Conservation (phyloP, 2,888 invertebrate genomes). For the Drosophila macrospina region DNA sequence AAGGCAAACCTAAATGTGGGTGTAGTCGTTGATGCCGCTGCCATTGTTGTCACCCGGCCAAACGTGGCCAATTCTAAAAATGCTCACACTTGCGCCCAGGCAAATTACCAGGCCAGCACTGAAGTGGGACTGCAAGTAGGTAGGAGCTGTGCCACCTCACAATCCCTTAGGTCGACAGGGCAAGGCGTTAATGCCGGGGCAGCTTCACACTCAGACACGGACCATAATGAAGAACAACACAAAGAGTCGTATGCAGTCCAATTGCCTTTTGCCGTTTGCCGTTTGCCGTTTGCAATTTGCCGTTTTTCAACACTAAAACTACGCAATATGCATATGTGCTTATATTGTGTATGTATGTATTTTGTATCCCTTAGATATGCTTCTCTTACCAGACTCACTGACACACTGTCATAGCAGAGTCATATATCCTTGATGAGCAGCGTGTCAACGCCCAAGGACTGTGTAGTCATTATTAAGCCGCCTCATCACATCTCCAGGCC, state of each 20-base stretch:
- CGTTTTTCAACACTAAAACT: conserved; percentile 23
- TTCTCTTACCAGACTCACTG: background rate
- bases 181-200: conserved; percentile 38
- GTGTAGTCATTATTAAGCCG: conserved; percentile 61
- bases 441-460: conserved; percentile 35
- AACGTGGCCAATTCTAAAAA: conserved; percentile 44
- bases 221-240: conserved; percentile 30
- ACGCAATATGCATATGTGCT: conserved; percentile 22
- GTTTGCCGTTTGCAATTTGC: no score
- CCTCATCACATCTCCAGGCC: conserved; percentile 11
- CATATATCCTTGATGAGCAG: conserved; percentile 46
- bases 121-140: background rate
- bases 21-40: conserved; percentile 2
- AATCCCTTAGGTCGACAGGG: conserved; percentile 16
- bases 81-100: conserved; percentile 21
- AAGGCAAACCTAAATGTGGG: conserved; percentile 27
- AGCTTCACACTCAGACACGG: conserved; percentile 25
- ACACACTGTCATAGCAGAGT: background rate
- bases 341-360: background rate
- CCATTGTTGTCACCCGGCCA: conserved; percentile 28
- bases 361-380: background rate
- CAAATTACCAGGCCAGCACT: conserved; percentile 17
- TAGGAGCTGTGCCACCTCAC: background rate
- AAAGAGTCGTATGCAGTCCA: conserved; percentile 35
- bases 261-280: conserved; percentile 26